Conservation (phyloP, 2,797 vertebrate species). For the Tolypeutes matacus region DNA sequence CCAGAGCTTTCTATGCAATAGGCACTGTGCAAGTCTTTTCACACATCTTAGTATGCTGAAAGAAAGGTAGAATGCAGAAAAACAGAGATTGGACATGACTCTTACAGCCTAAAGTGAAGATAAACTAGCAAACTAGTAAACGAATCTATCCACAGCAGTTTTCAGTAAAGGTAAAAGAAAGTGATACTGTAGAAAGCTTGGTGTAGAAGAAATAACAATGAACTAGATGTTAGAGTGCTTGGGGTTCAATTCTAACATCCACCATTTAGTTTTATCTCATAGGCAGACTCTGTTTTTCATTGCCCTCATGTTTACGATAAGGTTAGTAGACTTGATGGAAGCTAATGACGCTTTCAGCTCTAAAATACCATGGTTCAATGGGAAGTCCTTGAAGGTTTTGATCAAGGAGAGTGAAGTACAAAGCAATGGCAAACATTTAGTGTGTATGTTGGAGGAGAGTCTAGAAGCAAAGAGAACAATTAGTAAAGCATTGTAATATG, state of each 20-base stretch:
- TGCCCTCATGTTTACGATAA: not conserved
- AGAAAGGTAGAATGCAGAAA: not conserved
- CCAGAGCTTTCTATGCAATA: not conserved
- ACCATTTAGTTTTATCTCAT: not conserved
- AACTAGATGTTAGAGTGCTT: not conserved
- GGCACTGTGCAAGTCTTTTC: not conserved
- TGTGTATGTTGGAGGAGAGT: not conserved
- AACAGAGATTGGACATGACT: not conserved
- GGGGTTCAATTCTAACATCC: not conserved
- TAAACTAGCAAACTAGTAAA: constrained; percentile 19
- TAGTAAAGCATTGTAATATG: not conserved
- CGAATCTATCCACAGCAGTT: not conserved
- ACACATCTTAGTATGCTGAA: not conserved
- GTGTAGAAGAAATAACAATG: not conserved
- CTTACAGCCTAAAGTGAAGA: not conserved
- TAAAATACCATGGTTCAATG: not conserved
- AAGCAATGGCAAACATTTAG: constrained; percentile 2
- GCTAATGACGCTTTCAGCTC: not conserved
- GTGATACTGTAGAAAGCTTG: not conserved
- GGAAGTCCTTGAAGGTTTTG: constrained; percentile 8
- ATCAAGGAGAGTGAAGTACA: not conserved
- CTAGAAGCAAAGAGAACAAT: constrained; percentile 1
- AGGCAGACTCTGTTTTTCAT: not conserved
- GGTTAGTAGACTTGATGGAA: not conserved
- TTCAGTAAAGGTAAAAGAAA: constrained; percentile 26